A percentile compares a stretch with the other conserved stretches of the same genome.
phyloP scores from a whole-genome alignment of 2,888 invertebrate species.

The Petrolisthes cinctipes region DNA sequence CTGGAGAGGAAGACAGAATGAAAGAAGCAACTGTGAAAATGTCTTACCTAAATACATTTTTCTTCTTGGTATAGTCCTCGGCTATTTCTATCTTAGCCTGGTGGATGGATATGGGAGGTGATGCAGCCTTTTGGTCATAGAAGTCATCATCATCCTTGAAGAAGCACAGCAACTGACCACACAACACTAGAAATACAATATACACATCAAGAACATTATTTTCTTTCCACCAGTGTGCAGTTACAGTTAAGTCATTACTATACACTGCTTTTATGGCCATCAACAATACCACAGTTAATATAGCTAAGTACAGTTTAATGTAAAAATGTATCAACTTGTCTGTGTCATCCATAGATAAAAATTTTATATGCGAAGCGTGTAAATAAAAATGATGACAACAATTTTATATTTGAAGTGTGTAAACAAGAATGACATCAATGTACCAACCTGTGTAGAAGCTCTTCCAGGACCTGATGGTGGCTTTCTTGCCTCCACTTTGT shows the following conservation, averaged over 20 bases:
- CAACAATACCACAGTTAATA: background rate
- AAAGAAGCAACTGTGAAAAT: background rate
- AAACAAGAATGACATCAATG: no score
- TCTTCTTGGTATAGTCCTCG: conserved; percentile 94
- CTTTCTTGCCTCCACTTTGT: conserved; percentile 92
- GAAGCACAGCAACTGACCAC: conserved; percentile 97
- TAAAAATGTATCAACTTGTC: no score
- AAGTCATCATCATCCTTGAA: conserved; percentile 96
- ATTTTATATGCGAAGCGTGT: background rate
- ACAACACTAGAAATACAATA: conserved; percentile 78
- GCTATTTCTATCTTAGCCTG: conserved; percentile 88
- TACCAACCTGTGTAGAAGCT: conserved; percentile 81
- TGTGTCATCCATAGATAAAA: no score
- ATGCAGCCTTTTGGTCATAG: conserved; percentile 86
- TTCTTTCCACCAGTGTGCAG: no score
- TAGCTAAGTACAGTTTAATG: background rate
- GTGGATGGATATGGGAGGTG: conserved; percentile 83
- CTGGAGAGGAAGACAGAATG: background rate
- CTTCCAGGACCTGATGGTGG: conserved; percentile 96
- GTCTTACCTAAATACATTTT: conserved; percentile 88
- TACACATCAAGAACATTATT: background rate
- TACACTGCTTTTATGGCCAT: no score
- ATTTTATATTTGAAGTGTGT: no score
- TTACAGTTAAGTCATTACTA: no score
- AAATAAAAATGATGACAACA: no score